Evolutionary conservation across 1,140 invertebrate genomes (phyloP).

Genomic region (Callitettix versicolor): DNA sequence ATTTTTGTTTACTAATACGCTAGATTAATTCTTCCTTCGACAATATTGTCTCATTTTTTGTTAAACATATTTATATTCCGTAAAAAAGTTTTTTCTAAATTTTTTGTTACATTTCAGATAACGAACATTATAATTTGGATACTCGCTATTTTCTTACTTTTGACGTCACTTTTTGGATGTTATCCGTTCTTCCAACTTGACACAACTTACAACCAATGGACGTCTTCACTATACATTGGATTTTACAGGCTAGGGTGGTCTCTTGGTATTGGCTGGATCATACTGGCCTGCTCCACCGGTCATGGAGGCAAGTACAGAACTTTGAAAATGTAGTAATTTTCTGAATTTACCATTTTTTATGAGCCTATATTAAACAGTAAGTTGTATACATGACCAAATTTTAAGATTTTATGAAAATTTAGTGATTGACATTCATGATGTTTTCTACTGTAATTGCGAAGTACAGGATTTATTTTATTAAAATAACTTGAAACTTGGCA

Average conservation of each 20-base stretch:
- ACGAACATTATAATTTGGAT: slow-evolving; percentile 9
- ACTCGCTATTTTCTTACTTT: background rate
- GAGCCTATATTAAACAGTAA: too few relatives aligned
- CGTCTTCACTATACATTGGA: slow-evolving; percentile 42
- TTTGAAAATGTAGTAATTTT: too few relatives aligned
- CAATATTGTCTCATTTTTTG: too few relatives aligned
- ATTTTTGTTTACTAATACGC: too few relatives aligned
- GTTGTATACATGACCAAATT: background rate
- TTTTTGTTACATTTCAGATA: slow-evolving; percentile 5
- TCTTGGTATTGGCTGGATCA: slow-evolving; percentile 37
- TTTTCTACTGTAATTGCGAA: too few relatives aligned
- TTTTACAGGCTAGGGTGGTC: slow-evolving; percentile 46
- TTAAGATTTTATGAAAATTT: background rate
- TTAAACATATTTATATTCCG: too few relatives aligned
- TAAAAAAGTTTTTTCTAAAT: too few relatives aligned
- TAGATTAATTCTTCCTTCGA: too few relatives aligned
- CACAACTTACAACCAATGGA: slow-evolving; percentile 12
- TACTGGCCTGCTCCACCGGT: slow-evolving; percentile 42
- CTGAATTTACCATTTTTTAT: too few relatives aligned
- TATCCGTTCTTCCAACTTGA: slow-evolving; percentile 16
- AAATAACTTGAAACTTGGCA: too few relatives aligned
- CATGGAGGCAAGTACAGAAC: slow-evolving; percentile 29
- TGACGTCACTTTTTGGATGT: slow-evolving; percentile 13
- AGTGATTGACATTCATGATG: too few relatives aligned
- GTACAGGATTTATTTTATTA: too few relatives aligned